phyloP scores from a whole-genome alignment of 1,140 invertebrate species.

The Teleopsis dalmanni region DNA sequence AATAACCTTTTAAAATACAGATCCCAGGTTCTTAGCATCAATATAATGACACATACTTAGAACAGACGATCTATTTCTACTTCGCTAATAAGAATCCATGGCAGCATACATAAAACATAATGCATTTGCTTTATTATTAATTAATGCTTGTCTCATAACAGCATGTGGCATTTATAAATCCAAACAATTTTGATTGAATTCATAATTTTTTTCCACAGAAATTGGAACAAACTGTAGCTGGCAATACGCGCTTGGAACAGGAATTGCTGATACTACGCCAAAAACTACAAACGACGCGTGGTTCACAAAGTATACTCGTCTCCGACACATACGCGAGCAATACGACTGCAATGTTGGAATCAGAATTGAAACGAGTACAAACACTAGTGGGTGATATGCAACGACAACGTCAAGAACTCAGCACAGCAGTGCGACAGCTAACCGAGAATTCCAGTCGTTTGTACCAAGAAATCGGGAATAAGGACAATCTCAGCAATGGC shows the following conservation, averaged over 20 bases:
- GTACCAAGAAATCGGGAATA: conserved; percentile 41
- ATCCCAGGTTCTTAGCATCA: no score
- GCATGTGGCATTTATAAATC: conserved; percentile 6
- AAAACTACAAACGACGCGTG: conserved; percentile 65
- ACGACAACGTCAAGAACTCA: conserved; percentile 72
- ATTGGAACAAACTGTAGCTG: conserved; percentile 82
- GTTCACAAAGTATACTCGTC: conserved; percentile 21
- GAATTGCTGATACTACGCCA: conserved; percentile 76
- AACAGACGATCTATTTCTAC: no score
- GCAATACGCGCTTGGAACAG: conserved; percentile 79
- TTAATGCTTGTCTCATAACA: conserved; percentile 6
- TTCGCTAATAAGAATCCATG: no score
- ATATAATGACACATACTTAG: no score
- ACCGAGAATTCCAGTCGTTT: conserved; percentile 60
- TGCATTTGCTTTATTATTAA: no score
- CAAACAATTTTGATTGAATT: not conserved
- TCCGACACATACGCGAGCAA: conserved; percentile 39
- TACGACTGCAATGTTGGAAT: conserved; percentile 62
- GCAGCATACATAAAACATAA: no score
- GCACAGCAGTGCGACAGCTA: conserved; percentile 70
- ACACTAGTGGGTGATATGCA: conserved; percentile 76
- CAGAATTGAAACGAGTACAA: conserved; percentile 74
- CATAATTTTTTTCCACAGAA: conserved; percentile 50
- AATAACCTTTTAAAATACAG: no score
- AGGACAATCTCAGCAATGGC: conserved; percentile 31